Percentiles rank a stretch among this genome's conserved stretches.
phyloP scores from a whole-genome alignment of 2,113 vertebrate genomes.

The Geococcyx californianus region DNA sequence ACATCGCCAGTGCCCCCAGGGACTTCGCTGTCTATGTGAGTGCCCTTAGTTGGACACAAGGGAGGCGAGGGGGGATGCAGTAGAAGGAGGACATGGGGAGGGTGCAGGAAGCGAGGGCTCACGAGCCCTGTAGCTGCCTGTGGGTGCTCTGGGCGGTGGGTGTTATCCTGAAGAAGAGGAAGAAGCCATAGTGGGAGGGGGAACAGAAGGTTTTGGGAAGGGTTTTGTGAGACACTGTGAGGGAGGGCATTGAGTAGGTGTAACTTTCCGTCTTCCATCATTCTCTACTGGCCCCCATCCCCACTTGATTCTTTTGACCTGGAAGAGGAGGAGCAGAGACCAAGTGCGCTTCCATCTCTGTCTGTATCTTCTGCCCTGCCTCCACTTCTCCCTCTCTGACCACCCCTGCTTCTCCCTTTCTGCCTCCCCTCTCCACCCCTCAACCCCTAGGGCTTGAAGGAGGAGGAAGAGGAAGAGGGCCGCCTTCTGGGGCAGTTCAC shows the following conservation, averaged over 20 bases:
- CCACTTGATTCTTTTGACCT: background rate
- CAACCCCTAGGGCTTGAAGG: slow-evolving; percentile 82
- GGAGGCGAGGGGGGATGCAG: rapidly evolving
- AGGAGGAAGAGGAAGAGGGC: slow-evolving; percentile 85
- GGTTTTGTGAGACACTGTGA: background rate
- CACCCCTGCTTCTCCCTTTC: background rate
- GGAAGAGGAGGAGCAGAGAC: background rate
- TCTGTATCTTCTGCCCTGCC: background rate
- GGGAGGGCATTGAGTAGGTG: background rate
- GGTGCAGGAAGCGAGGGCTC: rapidly evolving
- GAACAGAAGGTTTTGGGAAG: background rate
- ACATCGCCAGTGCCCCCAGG: slow-evolving; percentile 89
- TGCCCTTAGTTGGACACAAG: background rate
- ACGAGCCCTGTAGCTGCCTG: background rate
- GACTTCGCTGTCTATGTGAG: slow-evolving; percentile 93
- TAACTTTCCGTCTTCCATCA: slow-evolving; percentile 9
- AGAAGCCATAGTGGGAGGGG: background rate
- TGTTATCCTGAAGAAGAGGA: background rate
- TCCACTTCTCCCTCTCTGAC: background rate
- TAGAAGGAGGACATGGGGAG: background rate
- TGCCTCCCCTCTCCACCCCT: background rate
- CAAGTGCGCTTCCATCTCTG: rapidly evolving
- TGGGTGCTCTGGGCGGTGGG: background rate
- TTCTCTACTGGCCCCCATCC: background rate
- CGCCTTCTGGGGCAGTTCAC: slow-evolving; percentile 82